Evolutionary conservation across 2,797 vertebrate genomes (phyloP), one percentile per base, ranked within the genome.

Genomic region (Phyllotis vaccarum): DNA sequence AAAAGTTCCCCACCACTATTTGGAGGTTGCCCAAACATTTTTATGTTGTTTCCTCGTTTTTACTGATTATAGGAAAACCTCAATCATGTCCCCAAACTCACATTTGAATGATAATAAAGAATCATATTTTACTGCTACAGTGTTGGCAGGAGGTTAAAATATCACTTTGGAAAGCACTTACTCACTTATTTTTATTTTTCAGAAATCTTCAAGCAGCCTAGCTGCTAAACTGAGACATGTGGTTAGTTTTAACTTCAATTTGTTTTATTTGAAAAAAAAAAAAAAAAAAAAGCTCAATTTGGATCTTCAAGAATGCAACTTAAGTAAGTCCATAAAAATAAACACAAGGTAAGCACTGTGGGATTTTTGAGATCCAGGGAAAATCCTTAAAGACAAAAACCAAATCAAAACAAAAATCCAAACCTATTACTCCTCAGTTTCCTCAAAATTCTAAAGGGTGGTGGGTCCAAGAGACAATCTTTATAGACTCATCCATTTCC

Each of bases 11-110:
- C 78, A 88, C 21, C 83, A 49, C 96, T 82, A 91, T 97, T 95
- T 97, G 97, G 96, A 98, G 94, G 97, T 97, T 98, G 98, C 83
- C 79, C 96, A 98, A 98, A 98, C 91, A 98, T 97, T 98, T 98
- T 97, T 91, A 97, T 95, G 96, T 97, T 98, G 97, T 98, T 98
- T 98, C 96, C 98, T 97, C 95, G 70, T 88, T 98, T 98, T 98
- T 98, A 98, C 98, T 91, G 97, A 97, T 94, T 98, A 96, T 96
- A 97, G 95, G 97, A 98, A 98, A 98, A 98, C 64, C 75, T 96
- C 97, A 98, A 95, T 97, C 98, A 97, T 64, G 97, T 98, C 98
- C 97, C 98, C 94, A 98, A 98, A 98, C 97, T 98, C 97, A 96
- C 56, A 64, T 97, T 93, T 96, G 95, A 98, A 93, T 97, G 98